A percentile compares a stretch with the other conserved stretches of the same genome.
Conservation (phyloP, 2,888 invertebrate species). For the Prionchulus punctatus region DNA sequence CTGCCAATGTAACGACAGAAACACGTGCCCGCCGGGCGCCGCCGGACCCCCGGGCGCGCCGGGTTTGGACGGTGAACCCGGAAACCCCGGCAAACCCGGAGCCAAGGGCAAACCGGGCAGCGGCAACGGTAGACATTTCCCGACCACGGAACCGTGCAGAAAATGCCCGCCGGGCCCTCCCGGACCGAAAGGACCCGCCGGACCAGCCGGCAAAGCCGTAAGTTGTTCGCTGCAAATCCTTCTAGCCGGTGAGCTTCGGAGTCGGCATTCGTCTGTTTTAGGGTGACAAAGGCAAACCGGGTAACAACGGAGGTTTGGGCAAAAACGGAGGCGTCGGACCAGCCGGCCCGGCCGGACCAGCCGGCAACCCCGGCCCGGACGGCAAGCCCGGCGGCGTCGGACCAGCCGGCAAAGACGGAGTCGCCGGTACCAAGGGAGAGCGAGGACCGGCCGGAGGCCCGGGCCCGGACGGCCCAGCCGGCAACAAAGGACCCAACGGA, state of each 20-base stretch:
- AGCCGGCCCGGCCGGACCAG: background rate
- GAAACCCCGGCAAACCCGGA: background rate
- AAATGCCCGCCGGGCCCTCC: background rate
- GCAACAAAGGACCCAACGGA: too few species aligned
- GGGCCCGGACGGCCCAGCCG: too few species aligned
- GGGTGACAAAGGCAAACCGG: constrained; percentile 5
- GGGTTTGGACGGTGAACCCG: constrained; percentile 1
- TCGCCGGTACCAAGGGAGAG: too few species aligned
- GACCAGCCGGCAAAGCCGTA: background rate
- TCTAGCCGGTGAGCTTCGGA: background rate
- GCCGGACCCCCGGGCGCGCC: background rate
- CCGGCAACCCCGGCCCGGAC: background rate
- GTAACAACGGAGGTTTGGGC: background rate
- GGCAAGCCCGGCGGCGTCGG: too few species aligned
- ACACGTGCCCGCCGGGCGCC: background rate
- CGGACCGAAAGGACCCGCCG: constrained; percentile 1
- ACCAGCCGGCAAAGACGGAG: too few species aligned
- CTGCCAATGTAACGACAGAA: background rate
- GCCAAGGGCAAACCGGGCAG: background rate
- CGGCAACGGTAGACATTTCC: too few species aligned
- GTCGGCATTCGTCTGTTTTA: background rate
- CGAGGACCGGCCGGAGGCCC: too few species aligned
- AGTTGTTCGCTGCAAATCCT: too few species aligned
- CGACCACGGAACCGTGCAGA: background rate
- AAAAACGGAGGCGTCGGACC: background rate